These are phyloP conservation scores for Xiphydria camelus DNA, from an alignment of 2,888 invertebrate species.

Conservation along the genomic window DNA sequence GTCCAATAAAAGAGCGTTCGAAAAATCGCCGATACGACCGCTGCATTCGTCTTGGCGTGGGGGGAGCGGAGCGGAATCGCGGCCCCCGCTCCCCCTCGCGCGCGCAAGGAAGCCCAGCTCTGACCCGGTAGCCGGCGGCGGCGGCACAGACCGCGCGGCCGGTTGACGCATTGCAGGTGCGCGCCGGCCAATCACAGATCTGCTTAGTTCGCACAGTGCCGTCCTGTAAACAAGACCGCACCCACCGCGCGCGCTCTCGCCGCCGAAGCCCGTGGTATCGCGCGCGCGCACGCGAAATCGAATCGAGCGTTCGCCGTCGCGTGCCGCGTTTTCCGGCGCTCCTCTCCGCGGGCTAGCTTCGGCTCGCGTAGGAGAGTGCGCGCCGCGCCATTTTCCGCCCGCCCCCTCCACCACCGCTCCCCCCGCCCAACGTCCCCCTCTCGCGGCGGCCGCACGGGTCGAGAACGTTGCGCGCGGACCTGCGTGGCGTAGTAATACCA, in stretches of 20 bases:
- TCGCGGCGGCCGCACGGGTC: constrained; percentile 28
- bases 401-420: not conserved
- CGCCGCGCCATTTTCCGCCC: constrained; percentile 16
- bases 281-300: constrained; percentile 41
- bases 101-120: constrained; percentile 40
- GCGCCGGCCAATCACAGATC: constrained; percentile 77
- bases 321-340: too few species aligned
- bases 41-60: too few species aligned
- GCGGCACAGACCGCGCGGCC: constrained; percentile 58
- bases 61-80: too few species aligned
- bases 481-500: constrained; percentile 55
- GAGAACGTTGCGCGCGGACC: constrained; percentile 62
- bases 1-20: too few species aligned
- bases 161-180: constrained; percentile 87
- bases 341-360: constrained; percentile 36
- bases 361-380: constrained; percentile 42
- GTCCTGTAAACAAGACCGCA: constrained; percentile 73
- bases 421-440: constrained; percentile 26
- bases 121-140: constrained; percentile 56
- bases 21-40: too few species aligned
- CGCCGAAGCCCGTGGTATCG: constrained; percentile 41
- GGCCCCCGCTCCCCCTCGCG: constrained; percentile 18
- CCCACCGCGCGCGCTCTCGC: constrained; percentile 38
- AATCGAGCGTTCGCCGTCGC: not conserved
- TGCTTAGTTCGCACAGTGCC: constrained; percentile 60